These are phyloP conservation scores for Mixornis gularis DNA, from an alignment of 2,113 vertebrate species.

Conservation along the genomic window DNA sequence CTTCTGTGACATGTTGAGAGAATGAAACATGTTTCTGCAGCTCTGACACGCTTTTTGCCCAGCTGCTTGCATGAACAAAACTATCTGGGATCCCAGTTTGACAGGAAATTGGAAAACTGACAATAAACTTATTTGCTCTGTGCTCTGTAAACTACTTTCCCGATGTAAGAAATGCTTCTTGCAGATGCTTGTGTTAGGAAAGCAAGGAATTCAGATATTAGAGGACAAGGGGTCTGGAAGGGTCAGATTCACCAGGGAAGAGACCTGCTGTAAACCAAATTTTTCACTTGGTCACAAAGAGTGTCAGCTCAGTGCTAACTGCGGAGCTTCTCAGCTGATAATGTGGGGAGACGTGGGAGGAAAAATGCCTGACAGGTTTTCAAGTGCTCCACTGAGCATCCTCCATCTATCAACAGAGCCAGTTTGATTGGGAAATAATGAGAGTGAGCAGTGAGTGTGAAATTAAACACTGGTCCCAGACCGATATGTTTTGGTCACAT, in stretches of 20 bases:
- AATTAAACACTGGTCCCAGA: background rate
- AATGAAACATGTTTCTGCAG: background rate
- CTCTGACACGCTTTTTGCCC: background rate
- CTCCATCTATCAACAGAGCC: background rate
- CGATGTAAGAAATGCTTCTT: background rate
- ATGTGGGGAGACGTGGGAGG: background rate
- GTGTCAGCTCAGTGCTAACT: background rate
- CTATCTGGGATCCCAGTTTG: background rate
- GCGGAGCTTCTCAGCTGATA: background rate
- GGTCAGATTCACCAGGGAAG: background rate
- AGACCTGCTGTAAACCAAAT: background rate
- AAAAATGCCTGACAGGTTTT: background rate
- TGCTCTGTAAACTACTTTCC: background rate
- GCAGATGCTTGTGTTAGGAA: background rate
- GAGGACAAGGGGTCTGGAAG: background rate
- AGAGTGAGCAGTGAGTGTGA: background rate
- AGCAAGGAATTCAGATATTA: background rate
- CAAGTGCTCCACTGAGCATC: background rate
- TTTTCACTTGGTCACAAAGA: background rate
- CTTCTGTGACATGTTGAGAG: background rate
- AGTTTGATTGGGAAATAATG: fast-evolving
- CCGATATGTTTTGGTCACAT: background rate
- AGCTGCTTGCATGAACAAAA: background rate
- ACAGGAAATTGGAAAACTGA: background rate
- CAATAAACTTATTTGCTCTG: background rate